Evolutionary conservation across 2,888 invertebrate genomes (phyloP), one percentile per base, ranked within the genome.

Genomic region (Reticulitermes lucifugus): DNA sequence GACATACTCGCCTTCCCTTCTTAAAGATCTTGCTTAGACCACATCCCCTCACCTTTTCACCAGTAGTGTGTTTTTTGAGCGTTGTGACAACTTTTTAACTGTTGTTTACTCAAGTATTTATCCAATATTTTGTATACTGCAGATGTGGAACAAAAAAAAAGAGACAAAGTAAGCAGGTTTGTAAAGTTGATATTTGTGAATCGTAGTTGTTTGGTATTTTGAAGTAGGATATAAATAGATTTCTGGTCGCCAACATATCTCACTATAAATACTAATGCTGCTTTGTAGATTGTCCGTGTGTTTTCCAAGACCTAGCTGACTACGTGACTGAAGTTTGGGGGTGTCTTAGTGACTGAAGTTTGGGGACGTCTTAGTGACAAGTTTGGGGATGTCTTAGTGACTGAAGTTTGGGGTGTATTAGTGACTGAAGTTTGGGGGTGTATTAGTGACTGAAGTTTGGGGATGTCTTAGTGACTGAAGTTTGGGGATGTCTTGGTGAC

Each of bases 41-140:
- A 71, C 29, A 82, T 43, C 73, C 80, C 71, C 79, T 18, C 29
- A 14, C 12, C 51, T 60, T 60, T 55, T 59, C 60, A 55, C 73
- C 41, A 41, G 41, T 73, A 73, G 46, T 46, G 70, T 81, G 70
- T 35, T 35, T 35, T 81, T 70, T 81, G 2, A 81, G 46, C n/a
- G 43, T 43, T 29, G 81, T 81, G 65, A 70, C 70, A 65, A 60
- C 65, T 35, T 81, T 81, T 65, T 81, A 81, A 86, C 85, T 87
- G 87, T 87, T 87, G 87, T 86, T 87, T 85, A 87, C 86, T 87
- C 86, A 84, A 86, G 82, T 86, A 86, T 86, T 81, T 65, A 84
- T 84, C 83, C 84, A 85, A 85, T 87, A 86, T 87, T 87, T 87
- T 87, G 87, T 87, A 81, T 81, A 86, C 86, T 86, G 80, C 81